Conservation (phyloP, 2,888 invertebrate genomes). For the Empis stercorea region DNA sequence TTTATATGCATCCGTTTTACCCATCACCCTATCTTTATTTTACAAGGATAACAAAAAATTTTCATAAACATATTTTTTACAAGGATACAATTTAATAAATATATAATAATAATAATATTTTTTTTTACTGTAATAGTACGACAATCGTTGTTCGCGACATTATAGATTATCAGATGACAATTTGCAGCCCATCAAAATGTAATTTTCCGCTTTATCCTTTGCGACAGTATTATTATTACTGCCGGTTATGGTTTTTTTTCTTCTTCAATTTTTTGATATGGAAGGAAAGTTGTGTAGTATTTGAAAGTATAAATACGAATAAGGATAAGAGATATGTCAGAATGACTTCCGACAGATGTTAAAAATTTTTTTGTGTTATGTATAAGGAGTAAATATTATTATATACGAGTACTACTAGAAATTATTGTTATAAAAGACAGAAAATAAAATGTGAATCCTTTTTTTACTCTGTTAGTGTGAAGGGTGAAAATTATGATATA, state of each 20-base stretch:
- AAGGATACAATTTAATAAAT: too few species aligned
- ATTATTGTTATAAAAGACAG: background rate
- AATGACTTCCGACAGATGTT: constrained; percentile 21
- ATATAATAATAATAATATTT: too few species aligned
- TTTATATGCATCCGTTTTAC: too few species aligned
- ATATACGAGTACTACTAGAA: background rate
- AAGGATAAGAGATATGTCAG: background rate
- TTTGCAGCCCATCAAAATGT: constrained; percentile 21
- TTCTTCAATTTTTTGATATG: background rate
- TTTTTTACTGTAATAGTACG: background rate
- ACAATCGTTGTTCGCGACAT: background rate
- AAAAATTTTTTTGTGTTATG: constrained; percentile 10
- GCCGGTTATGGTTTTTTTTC: background rate
- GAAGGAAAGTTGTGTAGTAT: too few species aligned
- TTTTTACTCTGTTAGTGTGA: too few species aligned
- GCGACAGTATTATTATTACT: background rate
- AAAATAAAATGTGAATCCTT: constrained; percentile 1
- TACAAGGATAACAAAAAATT: background rate
- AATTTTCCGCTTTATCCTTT: constrained; percentile 17
- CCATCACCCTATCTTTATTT: background rate
- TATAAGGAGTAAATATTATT: constrained; percentile 4
- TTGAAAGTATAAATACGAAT: too few species aligned
- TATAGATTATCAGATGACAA: constrained; percentile 18
- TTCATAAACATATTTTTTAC: too few species aligned
- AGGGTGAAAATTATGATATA: too few species aligned